Base-by-base conservation (phyloP, 2,797 vertebrate species). In the Gobionotothen gibberifrons region DNA sequence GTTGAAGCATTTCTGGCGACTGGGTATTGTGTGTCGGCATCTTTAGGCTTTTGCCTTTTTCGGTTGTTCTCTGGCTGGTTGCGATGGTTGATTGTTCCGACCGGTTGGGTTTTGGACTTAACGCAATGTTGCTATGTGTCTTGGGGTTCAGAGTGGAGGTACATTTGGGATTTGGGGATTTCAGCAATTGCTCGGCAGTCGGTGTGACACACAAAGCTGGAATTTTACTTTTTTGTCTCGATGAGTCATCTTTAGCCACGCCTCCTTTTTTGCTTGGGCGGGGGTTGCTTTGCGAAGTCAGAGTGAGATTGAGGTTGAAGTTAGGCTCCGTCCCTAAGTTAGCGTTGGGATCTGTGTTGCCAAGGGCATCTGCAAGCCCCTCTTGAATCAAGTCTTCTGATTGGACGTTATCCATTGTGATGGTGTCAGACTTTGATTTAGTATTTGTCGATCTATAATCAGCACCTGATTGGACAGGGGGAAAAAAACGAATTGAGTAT, bases 231-330 rank as follows among this genome's bases (percentile, higher is more conserved):
- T 57, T 88, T 32, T 62, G 57, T 2, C 3, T 9, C 0, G 2
- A 43, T 16, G 4, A 15, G 46, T 86, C 65, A 9, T 83, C 54
- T 60, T 51, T 77, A 1, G 4, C 39, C 3, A 46, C 59, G 4
- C 16, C 22, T 53, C 6, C 68, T 81, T 76, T 88, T 14, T 36
- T 82, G 13, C 40, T 3, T 1, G 44, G 13, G 2, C 48, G 72
- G 3, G 79, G 82, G 51, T 65, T 77, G n/a, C 79, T 76, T 2
- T 65, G 64, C 0, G 82, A 80, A 16, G 59, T 62, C 39, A 74
- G 15, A 40, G 58, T 84, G 5, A 89, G 70, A 58, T 85, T 90
- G 42, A 90, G 87, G 61, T 89, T 91, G 49, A 90, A 86, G 36
- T 90, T 87, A 29, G 90, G 85, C 72, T 90, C 89, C 1, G 14